Base-by-base conservation (phyloP, 2,888 invertebrate species). In the Ichneumoninae sp. region DNA sequence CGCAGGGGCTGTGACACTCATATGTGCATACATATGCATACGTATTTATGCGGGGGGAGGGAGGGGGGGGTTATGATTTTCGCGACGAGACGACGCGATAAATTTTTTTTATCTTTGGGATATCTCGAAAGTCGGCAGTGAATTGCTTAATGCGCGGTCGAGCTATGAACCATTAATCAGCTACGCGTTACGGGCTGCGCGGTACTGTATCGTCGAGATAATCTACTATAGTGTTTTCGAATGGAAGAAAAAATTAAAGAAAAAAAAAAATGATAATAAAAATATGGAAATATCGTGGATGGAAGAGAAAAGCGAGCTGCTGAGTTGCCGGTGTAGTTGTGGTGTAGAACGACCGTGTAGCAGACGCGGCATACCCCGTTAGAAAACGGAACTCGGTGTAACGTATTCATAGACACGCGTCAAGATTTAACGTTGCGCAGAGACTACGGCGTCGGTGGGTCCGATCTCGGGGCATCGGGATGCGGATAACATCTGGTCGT, bases 351-450 rank as follows among this genome's bases (percentile, higher is more conserved):
- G 22, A 19, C 60, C 65, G 19, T 69, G 26, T 19, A 47, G 50
- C 50, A 26, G 47, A 33, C 60, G 60, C n/a, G 26, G 60, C 16
- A 30, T 47, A 44, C 52, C 62, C 87, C 88, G 86, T 88, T 88
- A 87, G 82, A 60, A 76, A 90, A 90, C 89, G 87, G 86, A 87
- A 88, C 83, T 82, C 84, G 84, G 87, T 85, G 85, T 83, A 83
- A 83, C 60, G 78, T 86, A 85, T 87, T 88, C 87, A 81, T 74
- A 86, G 84, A 86, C 88, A 86, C 90, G 87, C 86, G 87, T 85
- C 82, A 72, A 76, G 82, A 79, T 84, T 86, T 80, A 86, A 85
- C 60, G 36, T 60, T 65, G 65, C 80, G 40, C 10, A 5, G 10
- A 57, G 60, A 40, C 36, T 69, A 5, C 36, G 50, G 52, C n/a